A percentile compares a stretch with the other conserved stretches of the same genome.
These are phyloP conservation scores for Otolemur crassicaudatus DNA, from an alignment of 2,797 vertebrate species.

Conservation along the genomic window DNA sequence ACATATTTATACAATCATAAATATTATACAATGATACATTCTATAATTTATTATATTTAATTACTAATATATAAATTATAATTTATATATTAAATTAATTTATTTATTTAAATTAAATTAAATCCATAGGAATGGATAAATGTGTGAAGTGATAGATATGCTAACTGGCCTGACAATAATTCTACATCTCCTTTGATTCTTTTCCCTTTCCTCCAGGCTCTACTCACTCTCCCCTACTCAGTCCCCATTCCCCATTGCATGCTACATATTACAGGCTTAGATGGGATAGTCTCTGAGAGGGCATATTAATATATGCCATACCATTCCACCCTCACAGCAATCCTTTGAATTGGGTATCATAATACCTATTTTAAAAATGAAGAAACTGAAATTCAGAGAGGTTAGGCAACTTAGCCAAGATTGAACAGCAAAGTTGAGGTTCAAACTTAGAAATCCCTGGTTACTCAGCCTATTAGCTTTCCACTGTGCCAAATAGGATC, in stretches of 20 bases:
- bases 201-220: not conserved
- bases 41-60: no score
- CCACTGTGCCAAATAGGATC: not conserved
- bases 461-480: not conserved
- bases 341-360: not conserved
- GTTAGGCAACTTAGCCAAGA: not conserved
- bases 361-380: slow-evolving; percentile 9
- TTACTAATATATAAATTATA: no score
- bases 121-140: not conserved
- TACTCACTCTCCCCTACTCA: not conserved
- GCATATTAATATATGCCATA: not conserved
- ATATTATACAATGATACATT: no score
- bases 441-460: not conserved
- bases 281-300: not conserved
- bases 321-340: not conserved
- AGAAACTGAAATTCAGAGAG: slow-evolving; percentile 24
- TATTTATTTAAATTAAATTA: no score
- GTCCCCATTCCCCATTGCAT: not conserved
- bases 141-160: not conserved
- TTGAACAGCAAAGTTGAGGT: not conserved
- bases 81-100: no score
- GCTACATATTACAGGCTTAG: slow-evolving; percentile 26
- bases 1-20: no score
- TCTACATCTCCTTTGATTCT: not conserved
- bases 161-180: not conserved